Percentiles rank a stretch among this genome's conserved stretches.
phyloP scores from a whole-genome alignment of 2,888 invertebrate genomes.

The Seira ritae region DNA sequence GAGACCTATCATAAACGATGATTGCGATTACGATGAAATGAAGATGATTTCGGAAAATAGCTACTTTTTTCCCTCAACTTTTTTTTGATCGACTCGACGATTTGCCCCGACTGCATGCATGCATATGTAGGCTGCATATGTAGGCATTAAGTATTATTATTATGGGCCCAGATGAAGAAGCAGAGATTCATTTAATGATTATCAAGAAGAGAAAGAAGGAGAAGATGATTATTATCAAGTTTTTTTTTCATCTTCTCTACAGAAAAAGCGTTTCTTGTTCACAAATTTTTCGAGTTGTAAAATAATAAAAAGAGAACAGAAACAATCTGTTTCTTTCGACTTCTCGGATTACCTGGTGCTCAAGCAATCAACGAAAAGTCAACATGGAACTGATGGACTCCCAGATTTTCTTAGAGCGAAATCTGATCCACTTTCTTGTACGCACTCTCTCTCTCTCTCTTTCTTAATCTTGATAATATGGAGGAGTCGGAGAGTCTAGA shows the following conservation, averaged over 20 bases:
- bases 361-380: neutral
- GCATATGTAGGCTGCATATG: no score
- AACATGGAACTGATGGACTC: neutral
- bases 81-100: neutral
- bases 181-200: neutral
- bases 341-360: neutral
- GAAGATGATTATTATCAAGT: neutral
- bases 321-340: neutral
- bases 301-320: neutral
- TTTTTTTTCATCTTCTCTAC: neutral
- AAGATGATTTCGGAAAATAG: no score
- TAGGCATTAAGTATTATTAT: no score
- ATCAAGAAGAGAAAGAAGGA: neutral
- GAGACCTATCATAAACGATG: neutral
- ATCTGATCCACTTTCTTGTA: neutral
- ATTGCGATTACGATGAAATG: no score
- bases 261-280: neutral
- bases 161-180: no score
- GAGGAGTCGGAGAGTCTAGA: conserved; percentile 32
- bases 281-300: neutral
- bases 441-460: no score
- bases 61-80: no score
- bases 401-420: neutral
- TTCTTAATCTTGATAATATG: no score
- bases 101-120: no score